Evolutionary conservation across 2,888 invertebrate species (phyloP).

Genomic region (Germaria angustata): DNA sequence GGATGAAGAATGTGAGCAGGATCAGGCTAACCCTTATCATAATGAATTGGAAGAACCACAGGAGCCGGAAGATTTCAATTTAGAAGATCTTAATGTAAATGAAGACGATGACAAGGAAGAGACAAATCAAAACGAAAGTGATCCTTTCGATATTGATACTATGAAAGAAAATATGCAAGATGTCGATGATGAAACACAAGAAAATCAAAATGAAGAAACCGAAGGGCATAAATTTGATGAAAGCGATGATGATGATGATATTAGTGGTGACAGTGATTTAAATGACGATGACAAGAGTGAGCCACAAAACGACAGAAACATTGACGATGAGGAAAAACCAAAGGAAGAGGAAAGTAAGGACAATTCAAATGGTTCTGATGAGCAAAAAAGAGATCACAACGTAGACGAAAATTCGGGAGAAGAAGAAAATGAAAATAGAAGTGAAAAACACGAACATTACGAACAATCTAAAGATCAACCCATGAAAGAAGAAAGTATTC

Average conservation of each 20-base stretch:
- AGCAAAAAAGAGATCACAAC: constrained; percentile 79
- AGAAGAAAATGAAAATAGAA: constrained; percentile 83
- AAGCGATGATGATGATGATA: constrained; percentile 80
- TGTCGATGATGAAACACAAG: constrained; percentile 75
- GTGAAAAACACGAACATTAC: constrained; percentile 79
- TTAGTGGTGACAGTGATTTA: constrained; percentile 82
- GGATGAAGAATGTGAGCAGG: constrained; percentile 89
- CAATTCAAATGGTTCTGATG: constrained; percentile 81
- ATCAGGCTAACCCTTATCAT: constrained; percentile 90
- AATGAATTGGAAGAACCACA: constrained; percentile 88
- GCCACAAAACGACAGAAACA: constrained; percentile 76
- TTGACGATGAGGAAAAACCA: constrained; percentile 81
- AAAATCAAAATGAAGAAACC: constrained; percentile 67
- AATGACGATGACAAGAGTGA: constrained; percentile 66
- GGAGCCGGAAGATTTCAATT: constrained; percentile 92
- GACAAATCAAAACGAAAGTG: constrained; percentile 83
- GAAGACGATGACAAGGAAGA: constrained; percentile 86
- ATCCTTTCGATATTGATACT: constrained; percentile 92
- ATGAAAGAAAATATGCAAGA: constrained; percentile 84
- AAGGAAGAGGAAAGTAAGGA: constrained; percentile 79
- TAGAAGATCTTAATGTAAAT: constrained; percentile 92
- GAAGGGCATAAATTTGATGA: constrained; percentile 80
- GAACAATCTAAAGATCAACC: constrained; percentile 78
- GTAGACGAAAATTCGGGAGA: constrained; percentile 78
- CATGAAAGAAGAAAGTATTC: constrained; percentile 79